Conservation (phyloP, 2,797 vertebrate species). For the Florisuga fusca region DNA sequence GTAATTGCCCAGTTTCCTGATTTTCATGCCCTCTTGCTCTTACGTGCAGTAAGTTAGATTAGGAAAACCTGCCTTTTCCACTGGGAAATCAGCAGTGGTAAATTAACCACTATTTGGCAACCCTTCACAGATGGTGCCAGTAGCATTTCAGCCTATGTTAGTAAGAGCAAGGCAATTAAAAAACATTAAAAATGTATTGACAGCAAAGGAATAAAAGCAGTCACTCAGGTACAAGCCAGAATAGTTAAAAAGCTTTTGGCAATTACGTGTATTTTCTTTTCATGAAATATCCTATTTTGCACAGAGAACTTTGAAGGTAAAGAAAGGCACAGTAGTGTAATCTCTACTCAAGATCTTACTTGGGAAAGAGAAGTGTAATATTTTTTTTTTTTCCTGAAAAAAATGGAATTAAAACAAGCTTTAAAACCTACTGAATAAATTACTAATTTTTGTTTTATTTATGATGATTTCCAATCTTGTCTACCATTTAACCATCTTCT, state of each 20-base stretch:
- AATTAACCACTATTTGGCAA: constrained; percentile 46
- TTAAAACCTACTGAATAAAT: background rate
- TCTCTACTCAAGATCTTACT: background rate
- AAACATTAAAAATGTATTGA: constrained; percentile 51
- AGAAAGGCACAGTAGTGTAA: background rate
- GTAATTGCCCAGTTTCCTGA: background rate
- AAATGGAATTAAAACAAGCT: background rate
- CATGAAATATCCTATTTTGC: background rate
- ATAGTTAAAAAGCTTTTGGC: background rate
- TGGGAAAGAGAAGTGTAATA: background rate
- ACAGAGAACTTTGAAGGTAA: background rate
- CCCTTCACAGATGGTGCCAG: constrained; percentile 11
- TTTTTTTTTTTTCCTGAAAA: background rate
- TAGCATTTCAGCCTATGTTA: constrained; percentile 57
- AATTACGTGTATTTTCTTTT: background rate
- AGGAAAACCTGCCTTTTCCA: constrained; percentile 28
- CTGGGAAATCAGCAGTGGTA: constrained; percentile 48
- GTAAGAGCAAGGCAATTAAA: constrained; percentile 33
- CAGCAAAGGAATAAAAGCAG: constrained; percentile 30
- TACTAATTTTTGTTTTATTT: constrained; percentile 9
- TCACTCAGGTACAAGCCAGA: background rate
- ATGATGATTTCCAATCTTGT: background rate
- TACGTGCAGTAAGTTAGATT: background rate
- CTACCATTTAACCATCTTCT: background rate
- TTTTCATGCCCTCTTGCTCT: constrained; percentile 9